A percentile compares a stretch with the other conserved stretches of the same genome.
These are phyloP conservation scores for Drosophila baimaii DNA, from an alignment of 1,140 invertebrate species.

Conservation along the genomic window DNA sequence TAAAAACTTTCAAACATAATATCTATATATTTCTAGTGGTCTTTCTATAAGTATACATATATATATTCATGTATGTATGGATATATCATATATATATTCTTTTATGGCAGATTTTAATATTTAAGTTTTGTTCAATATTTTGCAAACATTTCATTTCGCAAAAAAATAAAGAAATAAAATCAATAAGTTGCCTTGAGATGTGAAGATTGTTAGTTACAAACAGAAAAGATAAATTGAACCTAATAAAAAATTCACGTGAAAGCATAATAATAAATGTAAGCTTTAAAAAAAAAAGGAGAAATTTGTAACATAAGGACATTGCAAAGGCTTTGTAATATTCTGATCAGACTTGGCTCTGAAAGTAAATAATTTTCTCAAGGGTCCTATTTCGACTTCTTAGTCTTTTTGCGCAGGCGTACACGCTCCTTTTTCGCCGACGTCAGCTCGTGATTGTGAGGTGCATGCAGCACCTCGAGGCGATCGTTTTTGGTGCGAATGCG, in stretches of 20 bases:
- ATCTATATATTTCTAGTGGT: background rate
- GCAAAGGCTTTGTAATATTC: background rate
- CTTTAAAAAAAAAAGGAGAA: background rate
- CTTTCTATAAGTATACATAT: background rate
- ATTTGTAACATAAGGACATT: background rate
- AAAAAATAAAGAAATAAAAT: background rate
- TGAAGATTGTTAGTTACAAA: no score
- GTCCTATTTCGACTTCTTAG: slow-evolving; percentile 8
- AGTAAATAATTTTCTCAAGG: background rate
- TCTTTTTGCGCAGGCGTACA: background rate
- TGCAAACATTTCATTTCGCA: background rate
- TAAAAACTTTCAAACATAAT: background rate
- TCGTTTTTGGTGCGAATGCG: slow-evolving; percentile 67
- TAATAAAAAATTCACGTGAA: background rate
- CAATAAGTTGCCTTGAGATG: no score
- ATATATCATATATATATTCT: background rate
- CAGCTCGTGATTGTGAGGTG: slow-evolving; percentile 63
- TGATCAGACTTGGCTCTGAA: background rate
- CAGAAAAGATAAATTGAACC: background rate
- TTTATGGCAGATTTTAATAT: background rate
- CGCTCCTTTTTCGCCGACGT: slow-evolving; percentile 2
- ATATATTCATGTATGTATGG: no score
- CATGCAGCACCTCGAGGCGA: slow-evolving; percentile 64
- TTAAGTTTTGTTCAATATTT: background rate
- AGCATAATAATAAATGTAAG: background rate